A percentile compares a stretch with the other conserved stretches of the same genome.
Evolutionary conservation across 2,113 vertebrate species (phyloP).

Genomic region (Aphelocoma coerulescens): DNA sequence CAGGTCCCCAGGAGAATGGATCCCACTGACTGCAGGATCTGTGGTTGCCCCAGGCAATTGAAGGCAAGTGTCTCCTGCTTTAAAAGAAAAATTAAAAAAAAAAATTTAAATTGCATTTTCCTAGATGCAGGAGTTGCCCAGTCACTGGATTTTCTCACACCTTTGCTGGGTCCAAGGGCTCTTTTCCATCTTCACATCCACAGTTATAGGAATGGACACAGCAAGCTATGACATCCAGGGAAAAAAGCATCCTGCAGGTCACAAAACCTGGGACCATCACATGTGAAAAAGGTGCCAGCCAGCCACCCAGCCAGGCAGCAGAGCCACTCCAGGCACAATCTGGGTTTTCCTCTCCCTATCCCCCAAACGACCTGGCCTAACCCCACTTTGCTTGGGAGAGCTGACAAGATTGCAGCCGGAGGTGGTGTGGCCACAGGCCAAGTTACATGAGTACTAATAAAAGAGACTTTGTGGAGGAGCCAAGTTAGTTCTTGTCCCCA

Average conservation of each 20-base stretch:
- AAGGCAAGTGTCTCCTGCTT: not conserved
- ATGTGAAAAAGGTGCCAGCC: not conserved
- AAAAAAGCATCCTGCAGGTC: not conserved
- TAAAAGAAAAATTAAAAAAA: not conserved
- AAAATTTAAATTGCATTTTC: not conserved
- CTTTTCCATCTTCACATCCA: not conserved
- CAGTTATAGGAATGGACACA: not conserved
- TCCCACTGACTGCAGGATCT: not conserved
- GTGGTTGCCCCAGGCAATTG: not conserved
- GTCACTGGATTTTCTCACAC: not conserved
- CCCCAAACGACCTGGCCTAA: slow-evolving; percentile 36
- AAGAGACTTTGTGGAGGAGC: slow-evolving; percentile 64
- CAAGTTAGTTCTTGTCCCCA: slow-evolving; percentile 51
- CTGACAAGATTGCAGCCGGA: slow-evolving; percentile 52
- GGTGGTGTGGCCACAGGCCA: slow-evolving; percentile 50
- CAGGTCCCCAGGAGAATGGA: not conserved
- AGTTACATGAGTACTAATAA: slow-evolving; percentile 58
- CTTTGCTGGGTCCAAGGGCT: not conserved
- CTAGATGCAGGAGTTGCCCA: not conserved
- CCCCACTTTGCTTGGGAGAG: slow-evolving; percentile 26
- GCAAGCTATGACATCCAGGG: not conserved
- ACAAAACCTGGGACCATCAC: not conserved
- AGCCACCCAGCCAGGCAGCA: not conserved
- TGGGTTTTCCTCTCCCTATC: not conserved
- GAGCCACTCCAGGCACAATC: not conserved